phyloP scores from a whole-genome alignment of 1,140 invertebrate species.

The Latrodectus geometricus region DNA sequence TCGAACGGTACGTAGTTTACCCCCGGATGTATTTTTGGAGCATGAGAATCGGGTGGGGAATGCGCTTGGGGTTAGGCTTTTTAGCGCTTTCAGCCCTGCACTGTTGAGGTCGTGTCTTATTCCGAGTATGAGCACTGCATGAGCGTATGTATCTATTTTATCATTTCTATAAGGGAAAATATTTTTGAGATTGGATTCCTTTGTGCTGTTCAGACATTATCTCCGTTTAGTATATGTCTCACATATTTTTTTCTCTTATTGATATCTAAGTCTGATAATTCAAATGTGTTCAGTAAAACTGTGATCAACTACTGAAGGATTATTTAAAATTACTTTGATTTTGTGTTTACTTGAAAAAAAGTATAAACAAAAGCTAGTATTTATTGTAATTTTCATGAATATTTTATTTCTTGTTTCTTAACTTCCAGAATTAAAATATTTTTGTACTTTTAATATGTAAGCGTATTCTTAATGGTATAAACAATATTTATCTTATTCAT shows the following conservation, averaged over 20 bases:
- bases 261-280: too few relatives aligned
- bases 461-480: too few relatives aligned
- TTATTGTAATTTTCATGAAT: too few relatives aligned
- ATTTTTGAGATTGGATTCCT: background rate
- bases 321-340: background rate
- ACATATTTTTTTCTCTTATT: too few relatives aligned
- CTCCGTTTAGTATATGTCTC: too few relatives aligned
- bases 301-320: background rate
- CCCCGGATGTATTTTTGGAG: conserved; percentile 1
- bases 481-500: too few relatives aligned
- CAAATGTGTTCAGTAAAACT: background rate
- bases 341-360: background rate
- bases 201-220: too few relatives aligned
- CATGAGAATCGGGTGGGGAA: conserved; percentile 11
- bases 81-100: background rate
- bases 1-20: conserved; percentile 44
- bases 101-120: background rate
- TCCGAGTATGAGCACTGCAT: background rate
- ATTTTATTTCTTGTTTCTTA: too few relatives aligned
- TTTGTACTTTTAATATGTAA: too few relatives aligned
- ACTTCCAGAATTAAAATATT: too few relatives aligned
- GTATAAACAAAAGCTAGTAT: too few relatives aligned
- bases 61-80: conserved; percentile 12
- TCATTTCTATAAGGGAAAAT: background rate
- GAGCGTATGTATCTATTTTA: conserved; percentile 6